These are phyloP conservation scores for Danaus chrysippus DNA, from an alignment of 2,888 invertebrate genomes.

Conservation along the genomic window DNA sequence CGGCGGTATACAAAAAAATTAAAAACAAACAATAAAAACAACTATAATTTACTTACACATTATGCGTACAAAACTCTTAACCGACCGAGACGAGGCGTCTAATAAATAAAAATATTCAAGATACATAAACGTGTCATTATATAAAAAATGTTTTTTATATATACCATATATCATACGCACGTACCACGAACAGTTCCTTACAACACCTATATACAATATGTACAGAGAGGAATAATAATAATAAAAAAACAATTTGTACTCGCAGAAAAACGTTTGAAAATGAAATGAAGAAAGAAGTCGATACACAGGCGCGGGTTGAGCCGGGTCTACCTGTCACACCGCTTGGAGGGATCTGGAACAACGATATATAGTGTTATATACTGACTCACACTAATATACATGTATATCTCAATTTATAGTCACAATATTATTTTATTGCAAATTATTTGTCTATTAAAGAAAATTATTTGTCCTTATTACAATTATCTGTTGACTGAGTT, in stretches of 20 bases:
- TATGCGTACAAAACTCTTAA: conserved; percentile 75
- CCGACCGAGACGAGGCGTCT: conserved; percentile 58
- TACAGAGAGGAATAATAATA: conserved; percentile 70
- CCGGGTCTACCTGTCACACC: conserved; percentile 61
- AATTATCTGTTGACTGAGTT: too few species aligned
- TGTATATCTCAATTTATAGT: too few species aligned
- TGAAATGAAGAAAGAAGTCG: conserved; percentile 63
- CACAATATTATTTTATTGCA: too few species aligned
- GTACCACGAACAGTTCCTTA: conserved; percentile 58
- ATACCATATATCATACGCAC: conserved; percentile 65
- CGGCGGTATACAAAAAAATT: conserved; percentile 50
- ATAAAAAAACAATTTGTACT: conserved; percentile 76
- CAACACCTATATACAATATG: conserved; percentile 76
- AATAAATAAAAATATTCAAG: conserved; percentile 72
- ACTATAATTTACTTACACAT: conserved; percentile 77
- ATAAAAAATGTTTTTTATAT: conserved; percentile 56
- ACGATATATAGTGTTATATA: not conserved
- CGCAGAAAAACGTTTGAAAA: conserved; percentile 73
- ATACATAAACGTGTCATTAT: conserved; percentile 73
- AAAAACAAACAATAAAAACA: conserved; percentile 72
- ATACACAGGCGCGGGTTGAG: conserved; percentile 67
- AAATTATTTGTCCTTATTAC: too few species aligned
- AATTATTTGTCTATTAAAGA: too few species aligned
- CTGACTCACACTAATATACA: not conserved
- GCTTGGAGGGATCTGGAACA: conserved; percentile 44